Base-by-base conservation (phyloP, 2,888 invertebrate genomes). In the Acrocyrtus sp. region DNA sequence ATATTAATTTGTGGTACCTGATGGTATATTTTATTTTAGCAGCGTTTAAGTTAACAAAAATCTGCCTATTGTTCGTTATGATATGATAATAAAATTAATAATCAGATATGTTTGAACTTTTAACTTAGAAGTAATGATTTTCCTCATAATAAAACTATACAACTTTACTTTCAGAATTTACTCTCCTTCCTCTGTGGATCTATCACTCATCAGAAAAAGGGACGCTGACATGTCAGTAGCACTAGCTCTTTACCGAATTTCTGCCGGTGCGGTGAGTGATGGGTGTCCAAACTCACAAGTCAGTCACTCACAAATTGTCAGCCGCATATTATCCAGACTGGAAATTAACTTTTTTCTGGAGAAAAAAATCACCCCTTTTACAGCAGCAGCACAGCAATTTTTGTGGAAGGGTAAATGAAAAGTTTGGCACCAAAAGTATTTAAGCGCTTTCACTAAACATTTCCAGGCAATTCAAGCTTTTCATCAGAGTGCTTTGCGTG, bases 221-320 rank as follows among this genome's bases (percentile, higher is more conserved):
- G 70, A 70, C 70, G 70, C 63, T 70, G 70, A 70, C 70, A 70
- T 63, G 70, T 63, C 34, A 8, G 34, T 12, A 8, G 34, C 34
- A n/a, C 69, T 62, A 63, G 61, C 70, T 70, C 70, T 70, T 70
- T 63, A 63, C 70, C 70, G 70, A 70, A 70, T 63, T n/a, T 70
- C 70, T 70, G 63, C 70, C 70, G 70, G 63, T 58, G 51, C 70
- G 70, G 70, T 70, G 70, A 70, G 63, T 63, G 70, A 69, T 69
- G 62, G 47, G 48, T 69, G 69, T 61, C 60, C 12, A 34, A 34
- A 34, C 67, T 51, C 19, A 29, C 53, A 47, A 48, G 62, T 27
- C 39, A 63, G 62, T 63, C 62, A 63, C 43, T 63, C 62, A 63
- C n/a, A n/a, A n/a, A n/a, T n/a, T n/a, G n/a, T n/a, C n/a, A n/a